These are phyloP conservation scores for Altica lythri DNA, from an alignment of 2,888 invertebrate genomes.

Conservation along the genomic window DNA sequence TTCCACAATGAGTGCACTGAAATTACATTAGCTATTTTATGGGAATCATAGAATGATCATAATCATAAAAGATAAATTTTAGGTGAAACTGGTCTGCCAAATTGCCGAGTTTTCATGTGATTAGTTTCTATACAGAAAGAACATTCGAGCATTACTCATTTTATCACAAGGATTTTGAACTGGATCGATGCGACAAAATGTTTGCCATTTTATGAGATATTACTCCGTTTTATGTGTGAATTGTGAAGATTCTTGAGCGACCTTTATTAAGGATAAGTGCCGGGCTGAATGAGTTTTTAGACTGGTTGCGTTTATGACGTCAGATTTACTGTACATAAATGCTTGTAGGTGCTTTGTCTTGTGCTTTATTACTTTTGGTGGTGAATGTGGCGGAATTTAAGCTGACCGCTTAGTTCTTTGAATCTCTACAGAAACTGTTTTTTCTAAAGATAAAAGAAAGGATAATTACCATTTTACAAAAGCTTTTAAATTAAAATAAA, in stretches of 20 bases:
- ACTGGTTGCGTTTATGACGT: constrained; percentile 1
- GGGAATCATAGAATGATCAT: no score
- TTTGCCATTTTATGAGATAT: constrained; percentile 15
- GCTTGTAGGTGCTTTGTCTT: constrained; percentile 4
- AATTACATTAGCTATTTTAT: no score
- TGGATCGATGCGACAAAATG: constrained; percentile 5
- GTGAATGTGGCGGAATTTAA: constrained; percentile 4
- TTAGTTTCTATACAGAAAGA: constrained; percentile 1
- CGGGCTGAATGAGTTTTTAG: constrained; percentile 7
- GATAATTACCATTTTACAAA: no score
- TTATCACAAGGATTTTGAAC: constrained; percentile 11
- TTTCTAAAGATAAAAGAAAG: no score
- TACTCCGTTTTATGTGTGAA: constrained; percentile 12
- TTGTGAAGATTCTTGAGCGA: constrained; percentile 9
- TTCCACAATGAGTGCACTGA: no score
- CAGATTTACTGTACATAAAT: constrained; percentile 6
- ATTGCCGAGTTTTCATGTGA: no score
- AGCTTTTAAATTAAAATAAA: no score
- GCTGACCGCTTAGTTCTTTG: no score
- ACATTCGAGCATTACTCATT: constrained; percentile 5
- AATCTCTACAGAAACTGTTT: no score
- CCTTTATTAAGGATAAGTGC: constrained; percentile 15
- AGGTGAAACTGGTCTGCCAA: no score
- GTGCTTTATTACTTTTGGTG: not conserved
- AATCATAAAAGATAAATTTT: no score